A percentile compares a stretch with the other conserved stretches of the same genome.
These are phyloP conservation scores for Drepana arcuata DNA, from an alignment of 1,140 invertebrate genomes.

Conservation along the genomic window DNA sequence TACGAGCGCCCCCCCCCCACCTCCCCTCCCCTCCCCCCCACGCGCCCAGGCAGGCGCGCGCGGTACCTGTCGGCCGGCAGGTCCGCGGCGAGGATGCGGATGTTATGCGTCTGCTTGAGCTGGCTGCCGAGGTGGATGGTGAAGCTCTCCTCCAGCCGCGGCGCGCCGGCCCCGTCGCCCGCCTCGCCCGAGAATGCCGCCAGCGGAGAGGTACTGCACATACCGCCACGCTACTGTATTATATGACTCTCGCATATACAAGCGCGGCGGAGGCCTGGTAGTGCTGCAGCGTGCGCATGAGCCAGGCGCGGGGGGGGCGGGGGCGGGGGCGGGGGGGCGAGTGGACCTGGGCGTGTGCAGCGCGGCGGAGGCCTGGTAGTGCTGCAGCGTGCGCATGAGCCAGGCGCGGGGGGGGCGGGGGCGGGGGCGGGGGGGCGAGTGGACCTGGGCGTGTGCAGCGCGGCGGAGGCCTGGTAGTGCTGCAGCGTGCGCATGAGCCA, in stretches of 20 bases:
- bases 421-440: constrained; percentile 81
- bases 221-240: background rate
- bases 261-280: constrained; percentile 73
- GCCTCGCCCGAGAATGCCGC: background rate
- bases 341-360: constrained; percentile 76
- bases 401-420: constrained; percentile 83
- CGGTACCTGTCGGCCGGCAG: constrained; percentile 75
- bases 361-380: constrained; percentile 74
- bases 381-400: constrained; percentile 82
- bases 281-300: constrained; percentile 81
- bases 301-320: constrained; percentile 83
- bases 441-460: constrained; percentile 73
- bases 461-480: constrained; percentile 75
- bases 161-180: constrained; percentile 8
- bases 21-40: too few relatives aligned
- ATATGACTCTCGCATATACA: constrained; percentile 4
- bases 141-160: constrained; percentile 92
- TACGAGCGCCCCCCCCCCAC: too few relatives aligned
- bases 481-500: constrained; percentile 84
- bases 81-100: constrained; percentile 87
- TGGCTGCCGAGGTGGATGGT: constrained; percentile 98
- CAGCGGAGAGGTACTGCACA: constrained; percentile 9
- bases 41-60: too few relatives aligned
- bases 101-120: constrained; percentile 98
- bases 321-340: constrained; percentile 82